Evolutionary conservation across 1,140 invertebrate species (phyloP), one percentile per base, ranked within the genome.

Genomic region (Halictus rubicundus): DNA sequence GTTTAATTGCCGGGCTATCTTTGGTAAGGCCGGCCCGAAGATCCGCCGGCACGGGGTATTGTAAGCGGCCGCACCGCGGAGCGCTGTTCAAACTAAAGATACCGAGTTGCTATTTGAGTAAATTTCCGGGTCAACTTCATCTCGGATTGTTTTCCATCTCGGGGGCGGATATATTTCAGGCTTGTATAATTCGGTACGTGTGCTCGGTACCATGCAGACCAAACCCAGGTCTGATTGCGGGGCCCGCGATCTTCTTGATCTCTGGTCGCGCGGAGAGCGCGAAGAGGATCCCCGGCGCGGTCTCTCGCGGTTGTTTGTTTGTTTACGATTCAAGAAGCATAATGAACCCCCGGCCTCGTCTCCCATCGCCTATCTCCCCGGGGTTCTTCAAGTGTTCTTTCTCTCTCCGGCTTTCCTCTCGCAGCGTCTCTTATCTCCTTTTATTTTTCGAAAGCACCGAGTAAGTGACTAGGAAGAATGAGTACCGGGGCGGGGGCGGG

Each of bases 281-380:
- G 42, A 42, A 12, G 12, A 42, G 42, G 12, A 42, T 9, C 8
- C 8, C 14, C 10, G 10, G 0, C 39, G 61, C 14, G 52, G 10
- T 6, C 12, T 54, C 52, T 52, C 70, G 63, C 32, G 68, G 77
- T 74, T 79, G 60, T 65, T 82, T 72, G 76, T 82, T 82, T 82
- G 80, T 79, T 82, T 82, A 82, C 80, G 80, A 82, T 79, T 82
- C 76, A 54, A 82, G 76, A 60, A 79, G 76, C 69, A 82, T 82
- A 82, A 82, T 73, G 80, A 82, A 82, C 68, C 76, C 71, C 66
- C 52, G 66, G 54, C 16, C 46, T n/a, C 37, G 73, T 71, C 66
- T 54, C 71, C 66, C 60, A 68, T 54, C 73, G 49, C 37, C 73
- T 21, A 74, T 68, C 54, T 68, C 54, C 52, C 69, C 12, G 5